Evolutionary conservation across 2,888 invertebrate species (phyloP), one percentile per base, ranked within the genome.

Genomic region (Malthinus flaveolus): DNA sequence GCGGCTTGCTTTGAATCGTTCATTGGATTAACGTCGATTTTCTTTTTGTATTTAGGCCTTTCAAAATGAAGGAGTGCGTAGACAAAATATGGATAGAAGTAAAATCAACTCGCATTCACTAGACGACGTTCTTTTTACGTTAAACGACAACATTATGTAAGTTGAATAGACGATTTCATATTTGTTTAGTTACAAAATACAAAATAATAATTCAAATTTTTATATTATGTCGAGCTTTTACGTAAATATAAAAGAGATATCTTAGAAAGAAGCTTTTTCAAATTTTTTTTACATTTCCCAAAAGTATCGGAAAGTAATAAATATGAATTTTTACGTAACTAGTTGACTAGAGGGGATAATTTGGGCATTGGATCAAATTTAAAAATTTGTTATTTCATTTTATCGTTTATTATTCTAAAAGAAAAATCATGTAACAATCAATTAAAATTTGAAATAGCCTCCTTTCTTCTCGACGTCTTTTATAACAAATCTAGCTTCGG

Each of bases 71-170:
- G 83, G 80, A 10, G 73, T 84, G 36, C 81, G 83, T 65, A 81
- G 80, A 64, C 80, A 80, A 37, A 81, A 66, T 32, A 47, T 78
- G 65, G 81, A 80, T 75, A 80, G 80, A 39, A 81, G 80, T 65
- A 79, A 82, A 65, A 66, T 75, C 31, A 81, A 79, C 69, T 72
- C 78, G 8, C 81, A 83, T 62, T 73, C 69, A 11, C 68, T 85
- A 62, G 82, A 83, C 60, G 82, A 84, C 61, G 82, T 83, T 13
- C 80, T 84, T 15, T 80, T 83, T 64, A 82, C 82, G 64, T 75
- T 82, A 11, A 83, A 82, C 70, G 83, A 84, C 68, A 83, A 83
- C 51, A 82, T 84, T 75, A 82, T 84, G 84, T 84, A 78, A 82
- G 81, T 81, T 15, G 23, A 9, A 42, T 3, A 3, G 23, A 3